These are phyloP conservation scores for Nemapogon koenigi DNA, from an alignment of 2,888 invertebrate genomes.

Conservation along the genomic window DNA sequence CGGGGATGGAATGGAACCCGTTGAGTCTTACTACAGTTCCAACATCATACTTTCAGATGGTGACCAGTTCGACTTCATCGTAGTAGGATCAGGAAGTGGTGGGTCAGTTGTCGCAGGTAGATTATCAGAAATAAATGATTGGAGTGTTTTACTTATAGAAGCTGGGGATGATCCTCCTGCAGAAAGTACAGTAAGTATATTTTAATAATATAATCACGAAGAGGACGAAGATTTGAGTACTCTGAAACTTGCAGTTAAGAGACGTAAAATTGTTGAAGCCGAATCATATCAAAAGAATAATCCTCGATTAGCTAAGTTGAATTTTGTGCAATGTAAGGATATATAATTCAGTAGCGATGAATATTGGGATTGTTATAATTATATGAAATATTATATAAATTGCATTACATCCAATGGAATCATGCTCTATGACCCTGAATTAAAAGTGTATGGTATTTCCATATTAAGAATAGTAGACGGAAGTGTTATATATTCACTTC, in stretches of 20 bases:
- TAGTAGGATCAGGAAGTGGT: too few species aligned
- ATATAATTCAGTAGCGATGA: conserved; percentile 6
- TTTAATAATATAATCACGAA: too few species aligned
- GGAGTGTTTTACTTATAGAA: too few species aligned
- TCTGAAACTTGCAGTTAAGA: background rate
- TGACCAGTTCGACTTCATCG: too few species aligned
- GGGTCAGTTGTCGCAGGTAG: too few species aligned
- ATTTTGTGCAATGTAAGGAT: conserved; percentile 9
- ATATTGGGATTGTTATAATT: conserved; percentile 13
- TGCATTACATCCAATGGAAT: background rate
- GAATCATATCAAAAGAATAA: conserved; percentile 1
- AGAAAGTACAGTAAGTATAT: too few species aligned
- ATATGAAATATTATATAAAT: conserved; percentile 1
- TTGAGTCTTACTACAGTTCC: too few species aligned
- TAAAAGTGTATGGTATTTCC: conserved; percentile 9
- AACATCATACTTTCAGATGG: too few species aligned
- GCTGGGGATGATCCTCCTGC: too few species aligned
- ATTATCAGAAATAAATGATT: too few species aligned
- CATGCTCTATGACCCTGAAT: conserved; percentile 9
- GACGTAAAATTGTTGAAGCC: conserved; percentile 6
- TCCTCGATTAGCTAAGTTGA: background rate
- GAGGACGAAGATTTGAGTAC: background rate
- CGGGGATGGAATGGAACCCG: too few species aligned
- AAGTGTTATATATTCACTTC: conserved; percentile 7
- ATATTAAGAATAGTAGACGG: conserved; percentile 9